Conservation (phyloP, 2,888 invertebrate genomes). For the Dyspetes luteomarginatus region DNA sequence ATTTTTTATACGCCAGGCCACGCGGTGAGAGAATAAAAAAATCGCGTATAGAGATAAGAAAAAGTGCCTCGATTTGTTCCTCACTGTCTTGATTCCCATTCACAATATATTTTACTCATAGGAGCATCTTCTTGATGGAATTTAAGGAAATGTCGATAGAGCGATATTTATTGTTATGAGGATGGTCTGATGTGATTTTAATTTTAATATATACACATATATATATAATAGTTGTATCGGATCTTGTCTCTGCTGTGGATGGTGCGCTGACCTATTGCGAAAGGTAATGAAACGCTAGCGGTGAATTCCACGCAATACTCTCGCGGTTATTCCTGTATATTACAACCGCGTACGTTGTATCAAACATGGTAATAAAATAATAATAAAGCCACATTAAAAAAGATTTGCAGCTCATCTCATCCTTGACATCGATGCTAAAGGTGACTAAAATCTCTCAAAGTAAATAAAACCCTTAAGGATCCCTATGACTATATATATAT, state of each 20-base stretch:
- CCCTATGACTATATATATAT: neutral
- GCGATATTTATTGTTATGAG: too few relatives aligned
- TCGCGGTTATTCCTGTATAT: constrained; percentile 47
- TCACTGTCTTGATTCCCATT: too few relatives aligned
- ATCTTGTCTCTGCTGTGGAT: constrained; percentile 32
- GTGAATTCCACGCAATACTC: constrained; percentile 68
- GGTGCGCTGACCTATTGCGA: constrained; percentile 78
- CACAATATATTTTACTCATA: too few relatives aligned
- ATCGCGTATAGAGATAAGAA: too few relatives aligned
- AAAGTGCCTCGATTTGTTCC: too few relatives aligned
- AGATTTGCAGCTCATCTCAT: constrained; percentile 66
- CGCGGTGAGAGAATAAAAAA: too few relatives aligned
- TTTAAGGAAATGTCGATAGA: too few relatives aligned
- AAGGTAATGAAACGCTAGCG: constrained; percentile 77
- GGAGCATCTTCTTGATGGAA: too few relatives aligned
- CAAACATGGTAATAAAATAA: constrained; percentile 7
- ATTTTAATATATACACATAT: too few relatives aligned
- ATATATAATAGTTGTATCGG: neutral
- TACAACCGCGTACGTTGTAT: constrained; percentile 6
- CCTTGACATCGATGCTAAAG: constrained; percentile 80
- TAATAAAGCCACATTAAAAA: constrained; percentile 10
- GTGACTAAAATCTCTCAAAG: constrained; percentile 70
- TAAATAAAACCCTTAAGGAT: constrained; percentile 44
- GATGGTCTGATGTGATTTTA: too few relatives aligned
- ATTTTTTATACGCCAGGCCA: too few relatives aligned